These are phyloP conservation scores for Clitarchus hookeri DNA, from an alignment of 2,888 invertebrate species.

Conservation along the genomic window DNA sequence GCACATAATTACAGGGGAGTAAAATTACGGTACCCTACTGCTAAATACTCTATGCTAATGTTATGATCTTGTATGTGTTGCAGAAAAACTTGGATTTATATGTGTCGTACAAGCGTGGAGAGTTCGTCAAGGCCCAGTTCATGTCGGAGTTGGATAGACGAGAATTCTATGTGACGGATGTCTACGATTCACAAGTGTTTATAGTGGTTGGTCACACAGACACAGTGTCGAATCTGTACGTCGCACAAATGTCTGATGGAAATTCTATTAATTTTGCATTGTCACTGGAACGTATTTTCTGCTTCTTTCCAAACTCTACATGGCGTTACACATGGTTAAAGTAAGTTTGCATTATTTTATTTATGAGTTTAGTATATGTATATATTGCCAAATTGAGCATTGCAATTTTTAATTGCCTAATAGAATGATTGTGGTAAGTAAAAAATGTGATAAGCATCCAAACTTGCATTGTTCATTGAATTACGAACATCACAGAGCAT, in stretches of 20 bases:
- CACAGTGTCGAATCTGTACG: constrained; percentile 75
- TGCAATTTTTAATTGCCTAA: too few species aligned
- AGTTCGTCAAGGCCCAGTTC: constrained; percentile 75
- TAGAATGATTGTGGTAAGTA: too few species aligned
- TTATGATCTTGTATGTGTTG: constrained; percentile 16
- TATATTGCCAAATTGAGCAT: neutral
- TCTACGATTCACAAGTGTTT: constrained; percentile 77
- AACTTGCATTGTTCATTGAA: too few species aligned
- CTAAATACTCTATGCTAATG: too few species aligned
- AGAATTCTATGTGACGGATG: constrained; percentile 83
- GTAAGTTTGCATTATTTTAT: neutral
- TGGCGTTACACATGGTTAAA: constrained; percentile 75
- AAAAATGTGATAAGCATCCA: too few species aligned
- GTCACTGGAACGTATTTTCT: constrained; percentile 79
- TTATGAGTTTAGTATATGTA: neutral
- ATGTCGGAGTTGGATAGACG: constrained; percentile 67
- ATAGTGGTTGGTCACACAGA: constrained; percentile 81
- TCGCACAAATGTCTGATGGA: constrained; percentile 69
- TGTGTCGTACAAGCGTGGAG: constrained; percentile 75
- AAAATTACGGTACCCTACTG: too few species aligned
- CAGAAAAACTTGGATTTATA: constrained; percentile 66
- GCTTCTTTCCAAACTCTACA: constrained; percentile 80
- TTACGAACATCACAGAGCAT: too few species aligned
- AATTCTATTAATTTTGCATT: constrained; percentile 71
- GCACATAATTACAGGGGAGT: too few species aligned